These are phyloP conservation scores for Pyrocoelia pectoralis DNA, from an alignment of 2,888 invertebrate genomes.

Conservation along the genomic window DNA sequence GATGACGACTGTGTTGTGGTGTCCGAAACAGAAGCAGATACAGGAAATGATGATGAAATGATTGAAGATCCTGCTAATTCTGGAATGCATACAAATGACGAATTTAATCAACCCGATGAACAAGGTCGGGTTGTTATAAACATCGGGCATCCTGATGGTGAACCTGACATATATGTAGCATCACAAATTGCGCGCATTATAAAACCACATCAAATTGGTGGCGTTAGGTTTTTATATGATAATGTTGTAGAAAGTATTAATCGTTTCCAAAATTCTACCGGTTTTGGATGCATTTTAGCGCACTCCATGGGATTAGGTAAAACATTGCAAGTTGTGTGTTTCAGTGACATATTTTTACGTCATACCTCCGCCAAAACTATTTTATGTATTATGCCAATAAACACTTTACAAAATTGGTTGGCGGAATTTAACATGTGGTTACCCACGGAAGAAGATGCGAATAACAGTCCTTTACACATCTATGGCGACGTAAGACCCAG, in stretches of 20 bases:
- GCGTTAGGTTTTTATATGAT: slow-evolving; percentile 87
- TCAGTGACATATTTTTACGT: slow-evolving; percentile 94
- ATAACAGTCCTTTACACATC: slow-evolving; percentile 61
- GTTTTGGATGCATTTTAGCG: slow-evolving; percentile 97
- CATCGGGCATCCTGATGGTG: slow-evolving; percentile 89
- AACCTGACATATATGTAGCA: slow-evolving; percentile 90
- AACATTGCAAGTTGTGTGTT: slow-evolving; percentile 92
- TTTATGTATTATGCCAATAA: slow-evolving; percentile 97
- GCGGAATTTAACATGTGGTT: slow-evolving; percentile 98
- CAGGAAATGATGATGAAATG: slow-evolving; percentile 74
- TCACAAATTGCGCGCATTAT: slow-evolving; percentile 90
- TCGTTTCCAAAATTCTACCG: slow-evolving; percentile 84
- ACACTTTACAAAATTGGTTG: slow-evolving; percentile 97
- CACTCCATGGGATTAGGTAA: slow-evolving; percentile 99
- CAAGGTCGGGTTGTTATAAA: slow-evolving; percentile 92
- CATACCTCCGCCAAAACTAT: slow-evolving; percentile 70
- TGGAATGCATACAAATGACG: slow-evolving; percentile 91
- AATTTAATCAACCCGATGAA: slow-evolving; percentile 89
- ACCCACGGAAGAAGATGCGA: slow-evolving; percentile 71
- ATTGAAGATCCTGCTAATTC: slow-evolving; percentile 86
- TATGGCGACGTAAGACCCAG: slow-evolving; percentile 78
- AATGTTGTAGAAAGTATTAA: slow-evolving; percentile 95
- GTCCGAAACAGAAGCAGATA: slow-evolving; percentile 83
- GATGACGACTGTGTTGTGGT: slow-evolving; percentile 89
- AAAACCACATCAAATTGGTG: slow-evolving; percentile 91